These are phyloP conservation scores for Saccopteryx bilineata DNA, from an alignment of 2,113 vertebrate genomes.

Conservation along the genomic window DNA sequence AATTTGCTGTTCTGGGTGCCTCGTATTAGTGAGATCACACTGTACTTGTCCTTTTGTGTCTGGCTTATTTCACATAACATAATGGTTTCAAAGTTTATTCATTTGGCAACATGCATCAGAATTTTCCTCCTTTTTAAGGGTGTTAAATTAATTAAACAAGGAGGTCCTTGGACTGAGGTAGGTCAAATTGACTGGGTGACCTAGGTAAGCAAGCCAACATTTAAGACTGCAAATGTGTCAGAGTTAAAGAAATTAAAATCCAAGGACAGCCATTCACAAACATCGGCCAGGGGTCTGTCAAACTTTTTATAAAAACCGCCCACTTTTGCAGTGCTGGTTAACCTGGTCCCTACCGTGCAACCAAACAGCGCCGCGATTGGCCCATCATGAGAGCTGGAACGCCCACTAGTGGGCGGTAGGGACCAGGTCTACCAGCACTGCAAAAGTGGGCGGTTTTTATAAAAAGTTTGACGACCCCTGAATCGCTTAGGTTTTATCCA, in stretches of 20 bases:
- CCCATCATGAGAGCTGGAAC: too few relatives aligned
- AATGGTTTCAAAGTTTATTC: not conserved
- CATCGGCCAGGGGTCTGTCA: not conserved
- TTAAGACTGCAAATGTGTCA: not conserved
- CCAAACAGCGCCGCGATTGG: too few relatives aligned
- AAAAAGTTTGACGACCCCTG: too few relatives aligned
- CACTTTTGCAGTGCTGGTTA: too few relatives aligned
- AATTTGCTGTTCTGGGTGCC: not conserved
- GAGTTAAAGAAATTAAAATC: not conserved
- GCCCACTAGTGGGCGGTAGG: too few relatives aligned
- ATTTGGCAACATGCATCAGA: not conserved
- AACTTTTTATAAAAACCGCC: too few relatives aligned
- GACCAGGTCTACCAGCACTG: too few relatives aligned
- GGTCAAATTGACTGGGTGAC: not conserved
- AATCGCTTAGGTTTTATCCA: not conserved
- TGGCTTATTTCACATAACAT: not conserved
- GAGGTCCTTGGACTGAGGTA: not conserved
- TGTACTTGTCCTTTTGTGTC: not conserved
- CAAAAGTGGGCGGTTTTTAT: too few relatives aligned
- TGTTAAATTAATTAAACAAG: not conserved
- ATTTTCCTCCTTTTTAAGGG: not conserved
- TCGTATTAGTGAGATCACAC: not conserved
- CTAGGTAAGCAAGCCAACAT: not conserved
- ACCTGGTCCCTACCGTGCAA: too few relatives aligned
- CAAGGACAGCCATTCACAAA: not conserved